Base-by-base conservation (phyloP, 2,797 vertebrate species). In the Coendou prehensilis region DNA sequence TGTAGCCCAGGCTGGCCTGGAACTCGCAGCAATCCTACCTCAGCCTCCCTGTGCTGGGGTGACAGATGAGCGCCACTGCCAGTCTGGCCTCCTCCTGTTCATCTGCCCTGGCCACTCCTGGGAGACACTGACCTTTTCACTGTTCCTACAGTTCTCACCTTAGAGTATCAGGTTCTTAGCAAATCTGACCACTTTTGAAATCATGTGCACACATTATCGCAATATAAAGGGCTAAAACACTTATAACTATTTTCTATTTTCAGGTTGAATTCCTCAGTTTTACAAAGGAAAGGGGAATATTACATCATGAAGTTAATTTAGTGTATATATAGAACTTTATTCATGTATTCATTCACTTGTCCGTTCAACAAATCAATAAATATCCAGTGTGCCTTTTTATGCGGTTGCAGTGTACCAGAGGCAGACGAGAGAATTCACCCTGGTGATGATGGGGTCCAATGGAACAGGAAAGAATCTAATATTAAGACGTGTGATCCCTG, bases 381-480 rank as follows among this genome's bases (percentile, higher is more conserved):
- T 54, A 33, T 61, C 73, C 78, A 23, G n/a, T 89, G 33, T 47
- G 47, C 8, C 33, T 71, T 82, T 64, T 59, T 57, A 37, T 47
- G 33, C 84, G 37, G 47, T 80, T 82, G 4, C 9, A 59, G 23
- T 18, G 61, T 41, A 59, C 63, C 56, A 28, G 84, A 63, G 47
- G 41, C 61, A 79, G 57, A 89, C 28, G 54, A 93, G 79, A 67
- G 71, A 59, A 83, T 79, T 92, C 47, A 63, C 80, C 64, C 81
- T 87, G 89, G 15, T 79, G 67, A 3, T 6, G 2, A 57, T 0
- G 57, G 61, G 47, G 56, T 71, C 11, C 47, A 78, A 37, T 69
- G n/a, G 15, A 86, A 54, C 47, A 79, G 59, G 37, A 64, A 64
- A 93, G 28, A 54, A 63, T 18, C n/a, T 64, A 20, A 33, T 64